These are phyloP conservation scores for Tetramorium parvispinum DNA, from an alignment of 1,140 invertebrate genomes.

Conservation along the genomic window DNA sequence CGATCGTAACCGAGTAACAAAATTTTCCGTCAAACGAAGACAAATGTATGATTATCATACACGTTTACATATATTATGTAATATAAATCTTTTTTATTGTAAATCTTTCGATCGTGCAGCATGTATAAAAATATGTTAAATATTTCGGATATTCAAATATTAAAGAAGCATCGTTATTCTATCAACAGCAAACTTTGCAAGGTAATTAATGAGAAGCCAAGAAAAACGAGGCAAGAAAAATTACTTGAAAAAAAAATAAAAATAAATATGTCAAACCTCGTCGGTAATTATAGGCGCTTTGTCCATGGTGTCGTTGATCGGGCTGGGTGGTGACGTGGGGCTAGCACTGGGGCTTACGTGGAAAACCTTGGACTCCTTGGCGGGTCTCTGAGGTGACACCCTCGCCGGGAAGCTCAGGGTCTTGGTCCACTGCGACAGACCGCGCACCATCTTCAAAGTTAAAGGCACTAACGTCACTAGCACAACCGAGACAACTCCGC, in stretches of 20 bases:
- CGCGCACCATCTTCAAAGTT: slow-evolving; percentile 90
- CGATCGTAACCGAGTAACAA: not conserved
- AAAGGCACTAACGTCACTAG: slow-evolving; percentile 46
- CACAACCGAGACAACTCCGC: not conserved
- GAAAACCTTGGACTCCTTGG: slow-evolving; percentile 87
- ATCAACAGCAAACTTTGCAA: not conserved
- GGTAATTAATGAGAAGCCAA: not conserved
- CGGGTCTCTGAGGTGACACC: slow-evolving; percentile 91
- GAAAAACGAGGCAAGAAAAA: not conserved
- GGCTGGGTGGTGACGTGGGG: slow-evolving; percentile 86
- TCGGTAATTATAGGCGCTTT: slow-evolving; percentile 84
- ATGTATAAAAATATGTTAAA: not conserved
- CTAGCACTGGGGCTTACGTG: slow-evolving; percentile 83
- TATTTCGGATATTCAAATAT: not conserved
- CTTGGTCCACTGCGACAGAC: slow-evolving; percentile 94
- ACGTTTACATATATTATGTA: not conserved
- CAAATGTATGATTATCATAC: not conserved
- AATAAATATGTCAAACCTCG: slow-evolving; percentile 76
- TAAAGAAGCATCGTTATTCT: not conserved
- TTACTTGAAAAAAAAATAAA: slow-evolving; percentile 6
- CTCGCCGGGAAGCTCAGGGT: slow-evolving; percentile 94
- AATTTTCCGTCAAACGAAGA: not conserved
- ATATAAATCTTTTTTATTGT: not conserved
- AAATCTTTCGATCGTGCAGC: not conserved
- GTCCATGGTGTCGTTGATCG: slow-evolving; percentile 84